phyloP scores from a whole-genome alignment of 2,888 invertebrate species.

The Norana najaformis region DNA sequence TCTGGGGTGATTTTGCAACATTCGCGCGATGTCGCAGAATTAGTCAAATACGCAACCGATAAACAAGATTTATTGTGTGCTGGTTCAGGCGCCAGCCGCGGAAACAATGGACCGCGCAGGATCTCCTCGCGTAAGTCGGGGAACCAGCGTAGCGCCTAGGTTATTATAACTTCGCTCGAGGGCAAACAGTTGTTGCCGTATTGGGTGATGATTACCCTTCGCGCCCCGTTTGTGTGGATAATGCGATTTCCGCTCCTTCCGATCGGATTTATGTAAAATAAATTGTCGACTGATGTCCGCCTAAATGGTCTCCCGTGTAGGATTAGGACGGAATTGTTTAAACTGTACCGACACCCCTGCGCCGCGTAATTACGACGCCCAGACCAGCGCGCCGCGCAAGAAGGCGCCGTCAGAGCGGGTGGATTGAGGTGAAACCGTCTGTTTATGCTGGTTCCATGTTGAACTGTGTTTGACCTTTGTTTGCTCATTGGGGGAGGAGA shows the following conservation, averaged over 20 bases:
- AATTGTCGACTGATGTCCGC: not conserved
- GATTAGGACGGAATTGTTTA: slow-evolving; percentile 13
- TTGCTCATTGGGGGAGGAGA: not conserved
- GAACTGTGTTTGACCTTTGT: not conserved
- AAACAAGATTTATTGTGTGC: slow-evolving; percentile 13
- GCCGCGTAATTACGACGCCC: not conserved
- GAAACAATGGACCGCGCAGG: not conserved
- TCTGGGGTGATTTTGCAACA: slow-evolving; percentile 5
- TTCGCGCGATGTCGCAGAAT: not conserved
- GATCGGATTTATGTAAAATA: slow-evolving; percentile 13
- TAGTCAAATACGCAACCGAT: slow-evolving; percentile 13
- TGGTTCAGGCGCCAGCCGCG: not conserved
- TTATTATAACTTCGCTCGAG: slow-evolving; percentile 13
- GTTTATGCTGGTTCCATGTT: not conserved
- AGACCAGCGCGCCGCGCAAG: not conserved
- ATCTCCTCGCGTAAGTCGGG: not conserved
- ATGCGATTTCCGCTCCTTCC: slow-evolving; percentile 13
- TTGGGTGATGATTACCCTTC: slow-evolving; percentile 13
- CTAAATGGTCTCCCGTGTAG: slow-evolving; percentile 13
- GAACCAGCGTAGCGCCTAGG: slow-evolving; percentile 5
- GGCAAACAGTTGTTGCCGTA: slow-evolving; percentile 13
- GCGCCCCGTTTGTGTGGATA: slow-evolving; percentile 3
- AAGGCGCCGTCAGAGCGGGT: not conserved
- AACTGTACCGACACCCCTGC: not conserved
- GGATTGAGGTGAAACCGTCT: not conserved